phyloP scores from a whole-genome alignment of 1,140 invertebrate species.

The Achatina immaculata region DNA sequence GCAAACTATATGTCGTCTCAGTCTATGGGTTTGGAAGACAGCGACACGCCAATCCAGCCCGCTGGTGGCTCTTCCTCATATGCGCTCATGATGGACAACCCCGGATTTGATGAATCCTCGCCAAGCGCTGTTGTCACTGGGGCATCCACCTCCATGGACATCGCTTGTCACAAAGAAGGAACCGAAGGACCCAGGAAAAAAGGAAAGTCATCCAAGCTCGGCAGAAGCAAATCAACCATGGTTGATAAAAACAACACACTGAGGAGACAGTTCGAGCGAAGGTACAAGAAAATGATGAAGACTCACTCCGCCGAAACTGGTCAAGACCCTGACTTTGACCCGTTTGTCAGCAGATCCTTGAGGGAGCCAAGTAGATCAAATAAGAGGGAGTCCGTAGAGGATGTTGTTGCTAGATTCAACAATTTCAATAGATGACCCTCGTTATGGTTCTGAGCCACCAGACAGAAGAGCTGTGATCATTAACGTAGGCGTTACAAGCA shows the following conservation, averaged over 20 bases:
- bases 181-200: slow-evolving; percentile 20
- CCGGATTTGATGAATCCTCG: slow-evolving; percentile 37
- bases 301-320: slow-evolving; percentile 45
- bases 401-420: slow-evolving; percentile 48
- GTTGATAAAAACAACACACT: slow-evolving; percentile 55
- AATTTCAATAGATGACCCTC: slow-evolving; percentile 43
- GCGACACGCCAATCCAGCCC: slow-evolving; percentile 28
- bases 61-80: slow-evolving; percentile 37
- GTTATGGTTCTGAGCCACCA: not conserved
- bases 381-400: slow-evolving; percentile 45
- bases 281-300: slow-evolving; percentile 50
- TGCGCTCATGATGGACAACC: slow-evolving; percentile 45
- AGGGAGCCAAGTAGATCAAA: slow-evolving; percentile 23
- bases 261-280: slow-evolving; percentile 46
- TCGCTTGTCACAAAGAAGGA: slow-evolving; percentile 16
- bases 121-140: slow-evolving; percentile 7
- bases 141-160: not conserved
- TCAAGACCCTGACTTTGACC: slow-evolving; percentile 38
- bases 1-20: slow-evolving; percentile 31
- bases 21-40: slow-evolving; percentile 35
- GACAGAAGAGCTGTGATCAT: too few relatives aligned
- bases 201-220: slow-evolving; percentile 26
- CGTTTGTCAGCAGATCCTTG: slow-evolving; percentile 39
- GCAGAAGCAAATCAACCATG: slow-evolving; percentile 38
- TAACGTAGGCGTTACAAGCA: too few relatives aligned